Base-by-base conservation (phyloP, 2,113 vertebrate genomes). In the Vidua chalybeata region DNA sequence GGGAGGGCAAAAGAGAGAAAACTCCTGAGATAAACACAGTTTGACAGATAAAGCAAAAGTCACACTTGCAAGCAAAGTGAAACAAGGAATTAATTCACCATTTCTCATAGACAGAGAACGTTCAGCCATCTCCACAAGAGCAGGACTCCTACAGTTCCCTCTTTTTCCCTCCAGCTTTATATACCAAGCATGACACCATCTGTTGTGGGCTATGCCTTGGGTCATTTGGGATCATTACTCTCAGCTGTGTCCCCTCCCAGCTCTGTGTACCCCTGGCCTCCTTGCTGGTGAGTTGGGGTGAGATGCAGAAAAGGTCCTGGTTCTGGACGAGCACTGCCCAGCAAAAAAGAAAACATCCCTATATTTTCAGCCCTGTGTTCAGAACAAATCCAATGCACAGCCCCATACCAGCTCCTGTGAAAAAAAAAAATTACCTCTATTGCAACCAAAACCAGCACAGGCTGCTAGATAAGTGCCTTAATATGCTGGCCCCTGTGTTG, bases 91-190 rank as follows among this genome's bases (percentile, higher is more conserved):
- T 39, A 9, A 41, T 62, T 76, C 48, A 22, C 15, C 10, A 35
- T 43, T 69, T 62, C 26, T 39, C 55, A 23, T 18, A 21, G 68
- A 6, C 37, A 67, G 41, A 7, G 17, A 51, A 10, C 28, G 7
- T 33, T 66, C 37, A 51, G 8, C 4, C 52, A 37, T 43, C 17
- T 54, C 54, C 24, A 27, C 2, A 1, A 35, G 6, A 41, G 5
- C 24, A 61, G 8, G 0, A 1, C 4, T 55, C 33, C 46, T 28
- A 15, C 26, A 31, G 4, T 6, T 59, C 2, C 19, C 9, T 7
- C 15, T 43, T 59, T 23, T 21, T 15, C 1, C 6, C 17, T 19
- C 21, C 41, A 48, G 11, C 11, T 55, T 35, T 35, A 13, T 23
- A 35, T 11, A 61, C 8, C 0, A 0, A 61, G 28, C 24, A 55